phyloP scores from a whole-genome alignment of 2,113 vertebrate genomes.

The Rhagologus leucostigma region DNA sequence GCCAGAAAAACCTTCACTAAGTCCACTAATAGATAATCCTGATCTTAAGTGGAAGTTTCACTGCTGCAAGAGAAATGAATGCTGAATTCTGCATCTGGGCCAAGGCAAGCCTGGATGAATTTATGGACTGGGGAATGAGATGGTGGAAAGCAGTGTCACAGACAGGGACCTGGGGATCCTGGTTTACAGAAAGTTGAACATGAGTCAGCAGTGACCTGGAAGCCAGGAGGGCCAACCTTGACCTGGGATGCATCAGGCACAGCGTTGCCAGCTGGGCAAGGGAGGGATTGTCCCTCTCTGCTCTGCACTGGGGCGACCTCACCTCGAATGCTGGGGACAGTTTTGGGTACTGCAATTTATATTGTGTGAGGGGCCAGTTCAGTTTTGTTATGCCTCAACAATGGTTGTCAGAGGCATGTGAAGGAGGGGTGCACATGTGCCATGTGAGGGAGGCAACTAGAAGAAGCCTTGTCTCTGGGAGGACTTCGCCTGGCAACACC shows the following conservation, averaged over 20 bases:
- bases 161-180: background rate
- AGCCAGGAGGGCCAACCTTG: rapidly evolving
- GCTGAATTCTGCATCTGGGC: background rate
- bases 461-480: no score
- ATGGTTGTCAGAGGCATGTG: no score
- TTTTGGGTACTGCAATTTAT: background rate
- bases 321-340: background rate
- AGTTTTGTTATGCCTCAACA: no score
- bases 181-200: background rate
- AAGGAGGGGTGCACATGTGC: no score
- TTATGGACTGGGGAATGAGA: background rate
- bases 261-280: rapidly evolving
- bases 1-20: background rate
- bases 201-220: background rate
- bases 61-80: background rate
- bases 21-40: background rate
- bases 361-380: no score
- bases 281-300: background rate
- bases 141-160: background rate
- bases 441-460: no score
- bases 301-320: background rate
- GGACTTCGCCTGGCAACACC: no score
- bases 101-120: background rate
- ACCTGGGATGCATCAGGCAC: background rate
- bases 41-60: background rate